phyloP scores from a whole-genome alignment of 2,113 vertebrate genomes.

The Eira barbara region DNA sequence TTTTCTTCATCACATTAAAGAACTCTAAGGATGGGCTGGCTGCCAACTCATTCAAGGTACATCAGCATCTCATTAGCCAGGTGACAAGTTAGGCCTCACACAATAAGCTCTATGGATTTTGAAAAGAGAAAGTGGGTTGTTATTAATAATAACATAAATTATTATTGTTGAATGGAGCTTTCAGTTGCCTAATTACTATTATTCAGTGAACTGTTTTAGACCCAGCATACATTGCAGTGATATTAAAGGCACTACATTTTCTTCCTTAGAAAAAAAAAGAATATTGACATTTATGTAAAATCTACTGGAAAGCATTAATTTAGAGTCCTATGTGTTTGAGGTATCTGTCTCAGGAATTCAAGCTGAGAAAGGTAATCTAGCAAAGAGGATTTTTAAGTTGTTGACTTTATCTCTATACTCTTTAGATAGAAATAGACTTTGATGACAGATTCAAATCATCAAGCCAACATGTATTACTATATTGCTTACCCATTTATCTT shows the following conservation, averaged over 20 bases:
- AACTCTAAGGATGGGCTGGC: background rate
- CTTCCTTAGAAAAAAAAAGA: background rate
- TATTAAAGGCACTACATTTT: background rate
- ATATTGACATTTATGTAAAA: background rate
- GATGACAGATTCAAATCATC: background rate
- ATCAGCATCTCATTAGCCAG: background rate
- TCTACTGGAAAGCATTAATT: background rate
- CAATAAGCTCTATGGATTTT: conserved; percentile 1
- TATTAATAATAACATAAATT: background rate
- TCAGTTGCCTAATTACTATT: background rate
- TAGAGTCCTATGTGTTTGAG: background rate
- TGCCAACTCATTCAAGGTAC: background rate
- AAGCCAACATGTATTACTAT: background rate
- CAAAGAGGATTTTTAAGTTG: background rate
- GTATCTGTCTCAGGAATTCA: background rate
- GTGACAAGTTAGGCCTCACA: conserved; percentile 6
- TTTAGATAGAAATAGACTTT: background rate
- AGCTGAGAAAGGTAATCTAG: background rate
- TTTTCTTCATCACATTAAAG: background rate
- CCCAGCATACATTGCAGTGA: background rate
- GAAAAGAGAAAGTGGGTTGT: background rate
- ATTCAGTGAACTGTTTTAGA: background rate
- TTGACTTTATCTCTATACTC: background rate
- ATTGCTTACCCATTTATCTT: background rate
- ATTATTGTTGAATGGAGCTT: conserved; percentile 1